phyloP scores from a whole-genome alignment of 2,113 vertebrate genomes.

The Megalops atlanticus region DNA sequence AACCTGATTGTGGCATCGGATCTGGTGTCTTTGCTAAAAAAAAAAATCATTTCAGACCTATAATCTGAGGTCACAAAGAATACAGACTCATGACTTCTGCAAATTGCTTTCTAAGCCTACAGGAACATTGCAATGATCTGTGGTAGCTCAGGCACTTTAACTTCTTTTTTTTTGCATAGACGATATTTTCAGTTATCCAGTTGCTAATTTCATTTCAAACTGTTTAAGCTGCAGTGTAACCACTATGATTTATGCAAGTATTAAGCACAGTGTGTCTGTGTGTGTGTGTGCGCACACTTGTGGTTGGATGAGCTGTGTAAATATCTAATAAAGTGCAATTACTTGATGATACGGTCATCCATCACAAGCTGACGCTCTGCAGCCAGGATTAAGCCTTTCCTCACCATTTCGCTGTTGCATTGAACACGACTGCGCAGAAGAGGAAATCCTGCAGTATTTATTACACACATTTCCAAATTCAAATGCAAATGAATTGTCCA shows the following conservation, averaged over 20 bases:
- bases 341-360: constrained; percentile 46
- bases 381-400: constrained; percentile 17
- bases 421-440: constrained; percentile 50
- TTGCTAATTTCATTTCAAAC: constrained; percentile 44
- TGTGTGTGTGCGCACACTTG: constrained; percentile 37
- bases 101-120: constrained; percentile 2
- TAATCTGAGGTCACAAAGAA: neutral
- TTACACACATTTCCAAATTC: constrained; percentile 40
- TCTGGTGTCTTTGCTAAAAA: neutral
- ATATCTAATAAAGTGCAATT: constrained; percentile 66
- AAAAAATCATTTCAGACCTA: neutral
- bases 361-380: constrained; percentile 42
- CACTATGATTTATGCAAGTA: constrained; percentile 47
- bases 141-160: constrained; percentile 71
- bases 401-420: constrained; percentile 29
- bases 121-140: constrained; percentile 31
- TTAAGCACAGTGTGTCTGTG: constrained; percentile 44
- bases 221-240: constrained; percentile 37
- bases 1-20: constrained; percentile 14
- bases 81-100: neutral
- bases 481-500: constrained; percentile 48
- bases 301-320: constrained; percentile 49
- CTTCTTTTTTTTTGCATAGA: constrained; percentile 41
- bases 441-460: constrained; percentile 66
- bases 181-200: constrained; percentile 35